These are phyloP conservation scores for Ammodytes dubius DNA, from an alignment of 2,113 vertebrate species.

Conservation along the genomic window DNA sequence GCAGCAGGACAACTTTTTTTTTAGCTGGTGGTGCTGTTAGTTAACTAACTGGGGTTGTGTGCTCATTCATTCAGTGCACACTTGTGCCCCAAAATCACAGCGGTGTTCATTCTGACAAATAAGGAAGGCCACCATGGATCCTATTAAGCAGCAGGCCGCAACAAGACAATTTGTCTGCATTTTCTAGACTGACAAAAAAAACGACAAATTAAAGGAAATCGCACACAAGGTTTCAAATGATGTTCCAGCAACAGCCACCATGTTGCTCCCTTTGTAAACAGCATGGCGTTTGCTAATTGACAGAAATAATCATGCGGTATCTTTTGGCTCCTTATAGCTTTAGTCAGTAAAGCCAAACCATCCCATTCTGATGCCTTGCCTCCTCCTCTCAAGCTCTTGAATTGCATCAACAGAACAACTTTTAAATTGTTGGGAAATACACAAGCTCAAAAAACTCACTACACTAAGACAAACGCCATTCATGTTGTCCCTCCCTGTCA, in stretches of 20 bases:
- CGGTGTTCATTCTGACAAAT: not conserved
- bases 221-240: not conserved
- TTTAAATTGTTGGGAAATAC: not conserved
- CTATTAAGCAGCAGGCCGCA: not conserved
- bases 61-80: not conserved
- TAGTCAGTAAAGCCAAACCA: not conserved
- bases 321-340: not conserved
- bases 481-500: not conserved
- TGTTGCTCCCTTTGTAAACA: not conserved
- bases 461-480: not conserved
- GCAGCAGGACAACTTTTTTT: slow-evolving; percentile 22
- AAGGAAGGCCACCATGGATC: not conserved
- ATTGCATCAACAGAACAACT: not conserved
- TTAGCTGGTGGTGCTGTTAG: not conserved
- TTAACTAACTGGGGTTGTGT: slow-evolving; percentile 17
- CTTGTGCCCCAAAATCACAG: not conserved
- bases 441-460: not conserved
- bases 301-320: not conserved
- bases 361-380: not conserved
- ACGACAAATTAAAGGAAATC: not conserved
- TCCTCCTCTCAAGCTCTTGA: not conserved
- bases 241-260: not conserved
- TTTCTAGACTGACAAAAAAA: too few species aligned
- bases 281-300: not conserved
- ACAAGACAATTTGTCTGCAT: too few species aligned